A percentile compares a stretch with the other conserved stretches of the same genome.
phyloP scores from a whole-genome alignment of 2,888 invertebrate species.

The Caenorhabditis parvicauda region DNA sequence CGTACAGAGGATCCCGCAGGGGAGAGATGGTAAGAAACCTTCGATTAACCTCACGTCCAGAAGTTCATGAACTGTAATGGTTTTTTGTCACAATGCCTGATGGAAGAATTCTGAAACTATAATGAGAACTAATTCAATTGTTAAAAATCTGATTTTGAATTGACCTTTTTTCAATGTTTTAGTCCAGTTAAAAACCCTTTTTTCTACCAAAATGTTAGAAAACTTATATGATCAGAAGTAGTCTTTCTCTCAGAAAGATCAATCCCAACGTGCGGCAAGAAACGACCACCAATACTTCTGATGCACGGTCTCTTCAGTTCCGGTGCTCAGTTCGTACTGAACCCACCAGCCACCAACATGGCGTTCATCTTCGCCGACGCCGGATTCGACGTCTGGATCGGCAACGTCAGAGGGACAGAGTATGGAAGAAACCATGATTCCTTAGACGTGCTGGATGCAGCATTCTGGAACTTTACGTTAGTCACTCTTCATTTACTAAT shows the following conservation, averaged over 20 bases:
- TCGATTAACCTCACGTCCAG: no score
- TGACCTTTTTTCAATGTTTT: no score
- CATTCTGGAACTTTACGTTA: slow-evolving; percentile 39
- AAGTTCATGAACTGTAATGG: no score
- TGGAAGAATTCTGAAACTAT: no score
- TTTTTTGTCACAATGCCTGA: no score
- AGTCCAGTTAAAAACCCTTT: slow-evolving; percentile 11
- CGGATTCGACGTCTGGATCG: slow-evolving; percentile 69
- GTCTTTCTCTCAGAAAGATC: no score
- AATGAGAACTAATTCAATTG: no score
- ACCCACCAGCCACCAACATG: slow-evolving; percentile 21
- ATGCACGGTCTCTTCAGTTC: slow-evolving; percentile 20
- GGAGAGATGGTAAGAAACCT: slow-evolving; percentile 53
- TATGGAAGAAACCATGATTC: slow-evolving; percentile 31
- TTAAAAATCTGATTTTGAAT: no score
- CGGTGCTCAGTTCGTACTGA: slow-evolving; percentile 9
- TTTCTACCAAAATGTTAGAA: no score
- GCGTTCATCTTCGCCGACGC: slow-evolving; percentile 62
- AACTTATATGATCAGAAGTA: no score
- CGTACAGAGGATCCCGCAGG: slow-evolving; percentile 76
- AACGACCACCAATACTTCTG: slow-evolving; percentile 22
- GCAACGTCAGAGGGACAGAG: slow-evolving; percentile 46
- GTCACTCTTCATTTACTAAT: not conserved
- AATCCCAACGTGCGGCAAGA: no score
- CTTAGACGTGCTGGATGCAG: slow-evolving; percentile 23